Percentiles rank a stretch among this genome's conserved stretches.
Evolutionary conservation across 1,140 invertebrate genomes (phyloP).

Genomic region (Ceratosolen fusciceps): DNA sequence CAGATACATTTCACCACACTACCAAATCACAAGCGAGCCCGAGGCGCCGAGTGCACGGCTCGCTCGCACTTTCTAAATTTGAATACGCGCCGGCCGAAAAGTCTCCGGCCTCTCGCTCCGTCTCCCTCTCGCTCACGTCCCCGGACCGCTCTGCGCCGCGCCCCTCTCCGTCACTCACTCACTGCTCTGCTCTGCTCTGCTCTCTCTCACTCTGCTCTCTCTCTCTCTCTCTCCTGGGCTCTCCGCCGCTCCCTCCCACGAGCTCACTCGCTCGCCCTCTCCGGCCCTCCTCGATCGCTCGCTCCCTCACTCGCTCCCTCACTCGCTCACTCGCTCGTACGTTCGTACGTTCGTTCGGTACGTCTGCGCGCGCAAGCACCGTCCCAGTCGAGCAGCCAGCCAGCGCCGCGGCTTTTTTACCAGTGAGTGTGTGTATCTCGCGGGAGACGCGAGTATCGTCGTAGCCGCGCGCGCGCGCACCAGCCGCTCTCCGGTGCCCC

Average conservation of each 20-base stretch:
- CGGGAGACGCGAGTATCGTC: slow-evolving; percentile 6
- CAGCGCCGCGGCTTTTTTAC: slow-evolving; percentile 10
- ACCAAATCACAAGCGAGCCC: slow-evolving; percentile 64
- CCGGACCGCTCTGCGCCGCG: not conserved
- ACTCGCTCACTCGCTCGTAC: not conserved
- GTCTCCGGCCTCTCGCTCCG: not conserved
- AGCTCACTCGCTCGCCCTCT: not conserved
- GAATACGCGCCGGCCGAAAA: slow-evolving; percentile 40
- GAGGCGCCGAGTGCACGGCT: slow-evolving; percentile 52
- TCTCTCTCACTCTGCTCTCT: not conserved
- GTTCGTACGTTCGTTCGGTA: not conserved
- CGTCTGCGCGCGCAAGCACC: slow-evolving; percentile 17
- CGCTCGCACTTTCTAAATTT: slow-evolving; percentile 45
- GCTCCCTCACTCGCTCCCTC: slow-evolving; percentile 3
- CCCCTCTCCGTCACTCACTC: not conserved
- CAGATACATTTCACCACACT: not conserved
- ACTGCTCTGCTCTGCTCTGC: not conserved
- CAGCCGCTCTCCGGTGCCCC: slow-evolving; percentile 2
- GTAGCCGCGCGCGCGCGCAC: not conserved
- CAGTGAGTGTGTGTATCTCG: slow-evolving; percentile 23
- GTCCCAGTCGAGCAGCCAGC: not conserved
- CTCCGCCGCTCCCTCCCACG: not conserved
- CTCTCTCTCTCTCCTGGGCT: not conserved
- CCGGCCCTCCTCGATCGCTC: not conserved
- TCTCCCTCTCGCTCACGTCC: slow-evolving; percentile 19